Percentiles rank a stretch among this genome's conserved stretches.
Evolutionary conservation across 2,797 vertebrate species (phyloP).

Genomic region (Etheostoma perlongum): DNA sequence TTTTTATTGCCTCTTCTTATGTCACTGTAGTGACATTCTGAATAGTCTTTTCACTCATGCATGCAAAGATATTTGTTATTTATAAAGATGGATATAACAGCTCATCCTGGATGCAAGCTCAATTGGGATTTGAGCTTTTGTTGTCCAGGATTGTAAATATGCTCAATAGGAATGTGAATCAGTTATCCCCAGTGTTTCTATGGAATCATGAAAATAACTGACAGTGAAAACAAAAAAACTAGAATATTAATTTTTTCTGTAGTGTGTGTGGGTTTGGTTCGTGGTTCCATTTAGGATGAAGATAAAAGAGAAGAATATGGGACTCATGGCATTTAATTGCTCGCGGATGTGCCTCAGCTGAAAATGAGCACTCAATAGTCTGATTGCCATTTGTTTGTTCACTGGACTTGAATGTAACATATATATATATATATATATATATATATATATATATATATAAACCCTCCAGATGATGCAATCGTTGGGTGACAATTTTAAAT

Average conservation of each 20-base stretch:
- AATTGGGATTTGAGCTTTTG: constrained; percentile 52
- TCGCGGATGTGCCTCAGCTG: constrained; percentile 51
- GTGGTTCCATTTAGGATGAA: constrained; percentile 50
- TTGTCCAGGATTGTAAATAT: constrained; percentile 57
- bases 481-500: constrained; percentile 34
- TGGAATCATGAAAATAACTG: constrained; percentile 54
- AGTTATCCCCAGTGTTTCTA: constrained; percentile 33
- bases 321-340: constrained; percentile 48
- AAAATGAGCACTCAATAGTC: constrained; percentile 56
- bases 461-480: constrained; percentile 45
- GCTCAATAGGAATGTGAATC: constrained; percentile 59
- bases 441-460: constrained; percentile 17
- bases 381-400: constrained; percentile 68
- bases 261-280: constrained; percentile 33
- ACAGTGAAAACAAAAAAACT: constrained; percentile 24
- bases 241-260: constrained; percentile 49
- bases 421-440: constrained; percentile 29
- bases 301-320: constrained; percentile 54
- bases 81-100: constrained; percentile 57
- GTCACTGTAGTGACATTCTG: constrained; percentile 53
- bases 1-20: constrained; percentile 48
- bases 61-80: constrained; percentile 52
- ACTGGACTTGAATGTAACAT: constrained; percentile 43
- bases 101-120: constrained; percentile 49
- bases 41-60: constrained; percentile 46